These are phyloP conservation scores for Conus betulinus DNA, from an alignment of 1,140 invertebrate genomes.

Conservation along the genomic window DNA sequence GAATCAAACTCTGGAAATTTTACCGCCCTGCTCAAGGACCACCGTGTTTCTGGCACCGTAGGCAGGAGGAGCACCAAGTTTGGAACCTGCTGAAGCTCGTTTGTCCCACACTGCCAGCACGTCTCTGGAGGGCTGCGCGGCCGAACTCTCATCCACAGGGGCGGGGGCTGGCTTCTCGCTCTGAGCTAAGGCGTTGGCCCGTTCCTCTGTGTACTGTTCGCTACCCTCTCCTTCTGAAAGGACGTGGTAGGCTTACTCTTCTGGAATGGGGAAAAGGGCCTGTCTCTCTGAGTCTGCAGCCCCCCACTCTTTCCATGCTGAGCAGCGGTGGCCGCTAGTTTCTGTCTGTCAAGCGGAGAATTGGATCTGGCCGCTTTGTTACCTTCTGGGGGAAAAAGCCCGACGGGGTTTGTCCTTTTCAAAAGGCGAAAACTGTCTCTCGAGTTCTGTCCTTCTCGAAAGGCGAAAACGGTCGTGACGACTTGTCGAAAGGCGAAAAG, in stretches of 20 bases:
- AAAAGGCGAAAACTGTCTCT: background rate
- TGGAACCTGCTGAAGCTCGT: background rate
- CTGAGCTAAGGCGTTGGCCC: background rate
- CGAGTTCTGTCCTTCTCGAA: background rate
- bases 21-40: constrained; percentile 1
- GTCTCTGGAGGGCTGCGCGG: background rate
- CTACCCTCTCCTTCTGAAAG: background rate
- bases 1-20: constrained; percentile 7
- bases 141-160: background rate
- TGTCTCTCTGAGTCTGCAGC: background rate
- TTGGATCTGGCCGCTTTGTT: background rate
- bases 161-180: background rate
- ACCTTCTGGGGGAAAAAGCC: background rate
- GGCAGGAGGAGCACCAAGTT: background rate
- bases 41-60: background rate
- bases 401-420: background rate
- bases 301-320: background rate
- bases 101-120: background rate
- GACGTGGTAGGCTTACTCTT: background rate
- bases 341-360: background rate
- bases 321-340: background rate
- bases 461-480: too few species aligned
- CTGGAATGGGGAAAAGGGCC: background rate
- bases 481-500: too few species aligned
- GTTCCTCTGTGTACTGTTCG: background rate